Percentiles rank a stretch among this genome's conserved stretches.
These are phyloP conservation scores for Monodelphis domestica DNA, from an alignment of 2,797 vertebrate species.

Conservation along the genomic window DNA sequence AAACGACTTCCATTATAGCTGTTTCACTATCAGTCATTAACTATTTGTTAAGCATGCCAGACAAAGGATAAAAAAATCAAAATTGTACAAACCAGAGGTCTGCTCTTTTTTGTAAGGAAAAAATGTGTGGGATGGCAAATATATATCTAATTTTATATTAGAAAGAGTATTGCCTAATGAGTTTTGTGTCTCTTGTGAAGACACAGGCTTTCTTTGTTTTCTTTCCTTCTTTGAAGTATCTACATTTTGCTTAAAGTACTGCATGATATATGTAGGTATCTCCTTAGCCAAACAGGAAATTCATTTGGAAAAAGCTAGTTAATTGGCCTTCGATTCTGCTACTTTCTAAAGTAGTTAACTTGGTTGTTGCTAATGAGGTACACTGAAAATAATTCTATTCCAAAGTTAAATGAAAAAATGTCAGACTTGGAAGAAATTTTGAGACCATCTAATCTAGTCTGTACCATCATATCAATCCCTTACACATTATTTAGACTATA, in stretches of 20 bases:
- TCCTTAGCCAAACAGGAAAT: background rate
- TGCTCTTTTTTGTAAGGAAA: slow-evolving; percentile 35
- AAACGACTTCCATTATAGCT: slow-evolving; percentile 17
- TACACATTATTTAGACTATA: background rate
- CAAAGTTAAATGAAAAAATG: background rate
- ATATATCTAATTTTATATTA: slow-evolving; percentile 1
- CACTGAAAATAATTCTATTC: background rate
- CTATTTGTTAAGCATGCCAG: background rate
- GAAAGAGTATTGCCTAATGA: background rate
- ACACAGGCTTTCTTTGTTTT: background rate
- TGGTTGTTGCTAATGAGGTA: background rate
- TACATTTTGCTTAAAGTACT: slow-evolving; percentile 27
- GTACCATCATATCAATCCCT: background rate
- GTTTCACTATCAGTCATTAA: background rate
- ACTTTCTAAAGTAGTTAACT: slow-evolving; percentile 17
- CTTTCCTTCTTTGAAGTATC: slow-evolving; percentile 40
- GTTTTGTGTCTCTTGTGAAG: slow-evolving; percentile 18
- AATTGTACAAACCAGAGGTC: slow-evolving; percentile 10
- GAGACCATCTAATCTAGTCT: background rate
- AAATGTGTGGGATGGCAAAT: slow-evolving; percentile 29
- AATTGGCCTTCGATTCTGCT: slow-evolving; percentile 27
- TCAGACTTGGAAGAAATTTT: background rate
- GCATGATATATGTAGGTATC: background rate
- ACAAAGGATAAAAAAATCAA: background rate
- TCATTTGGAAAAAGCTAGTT: slow-evolving; percentile 21